Evolutionary conservation across 2,797 vertebrate species (phyloP).

Genomic region (Falco columbarius): DNA sequence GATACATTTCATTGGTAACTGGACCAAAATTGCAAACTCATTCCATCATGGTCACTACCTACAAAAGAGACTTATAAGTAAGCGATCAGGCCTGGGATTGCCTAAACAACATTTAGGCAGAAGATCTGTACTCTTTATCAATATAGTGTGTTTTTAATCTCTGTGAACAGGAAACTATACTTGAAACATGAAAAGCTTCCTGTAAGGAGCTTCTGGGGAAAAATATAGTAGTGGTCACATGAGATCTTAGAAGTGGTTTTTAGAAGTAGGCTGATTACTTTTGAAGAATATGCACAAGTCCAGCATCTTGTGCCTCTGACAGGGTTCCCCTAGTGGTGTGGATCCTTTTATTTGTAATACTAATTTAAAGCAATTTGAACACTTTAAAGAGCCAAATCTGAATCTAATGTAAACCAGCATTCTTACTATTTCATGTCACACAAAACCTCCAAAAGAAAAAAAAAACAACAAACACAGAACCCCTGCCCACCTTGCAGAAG

Average conservation of each 20-base stretch:
- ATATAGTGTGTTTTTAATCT: neutral
- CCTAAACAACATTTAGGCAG: neutral
- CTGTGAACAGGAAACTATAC: neutral
- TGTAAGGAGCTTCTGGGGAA: neutral
- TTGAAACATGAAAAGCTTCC: neutral
- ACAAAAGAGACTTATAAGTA: neutral
- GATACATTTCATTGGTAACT: neutral
- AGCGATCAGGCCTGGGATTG: neutral
- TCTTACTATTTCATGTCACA: neutral
- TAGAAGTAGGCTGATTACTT: neutral
- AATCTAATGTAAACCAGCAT: neutral
- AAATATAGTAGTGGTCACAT: neutral
- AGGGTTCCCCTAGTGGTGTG: neutral
- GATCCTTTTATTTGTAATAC: neutral
- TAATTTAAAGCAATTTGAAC: neutral
- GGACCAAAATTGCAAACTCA: neutral
- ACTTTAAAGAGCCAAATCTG: neutral
- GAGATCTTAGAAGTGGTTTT: neutral
- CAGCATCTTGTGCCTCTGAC: neutral
- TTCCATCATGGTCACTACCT: neutral
- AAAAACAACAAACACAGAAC: neutral
- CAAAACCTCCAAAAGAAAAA: fast-evolving
- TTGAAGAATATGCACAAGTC: neutral
- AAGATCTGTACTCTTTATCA: neutral
- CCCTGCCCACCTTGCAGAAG: fast-evolving